Conservation (phyloP, 2,797 vertebrate species). For the Phoeniculus purpureus region DNA sequence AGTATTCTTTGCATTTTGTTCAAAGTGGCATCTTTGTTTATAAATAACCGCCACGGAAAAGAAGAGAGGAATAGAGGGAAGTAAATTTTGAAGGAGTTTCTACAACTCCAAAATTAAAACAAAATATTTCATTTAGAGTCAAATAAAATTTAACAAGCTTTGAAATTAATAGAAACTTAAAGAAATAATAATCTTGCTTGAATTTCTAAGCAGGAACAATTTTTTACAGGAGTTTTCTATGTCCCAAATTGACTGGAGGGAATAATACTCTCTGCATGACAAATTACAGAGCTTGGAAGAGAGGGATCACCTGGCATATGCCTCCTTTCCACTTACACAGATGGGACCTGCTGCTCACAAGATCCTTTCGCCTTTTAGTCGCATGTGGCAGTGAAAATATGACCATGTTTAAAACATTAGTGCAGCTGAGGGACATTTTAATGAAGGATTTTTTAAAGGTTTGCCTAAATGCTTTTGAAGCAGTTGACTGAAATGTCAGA, state of each 20-base stretch:
- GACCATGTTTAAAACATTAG: conserved; percentile 14
- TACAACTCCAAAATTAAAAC: neutral
- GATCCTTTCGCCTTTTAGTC: neutral
- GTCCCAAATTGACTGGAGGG: neutral
- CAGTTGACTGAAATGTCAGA: conserved; percentile 30
- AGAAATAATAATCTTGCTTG: neutral
- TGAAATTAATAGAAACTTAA: neutral
- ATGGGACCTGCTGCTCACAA: neutral
- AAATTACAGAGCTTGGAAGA: neutral
- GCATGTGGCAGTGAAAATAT: neutral
- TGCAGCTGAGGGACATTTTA: conserved; percentile 13
- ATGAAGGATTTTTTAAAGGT: neutral
- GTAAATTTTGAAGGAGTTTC: neutral
- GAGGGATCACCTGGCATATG: neutral
- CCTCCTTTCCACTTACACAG: neutral
- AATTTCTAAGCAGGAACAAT: neutral
- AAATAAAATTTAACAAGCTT: neutral
- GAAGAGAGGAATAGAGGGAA: neutral
- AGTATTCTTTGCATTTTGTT: neutral
- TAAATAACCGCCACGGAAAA: neutral
- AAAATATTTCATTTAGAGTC: neutral
- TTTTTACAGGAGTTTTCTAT: neutral
- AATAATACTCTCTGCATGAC: neutral
- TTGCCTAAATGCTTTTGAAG: conserved; percentile 24
- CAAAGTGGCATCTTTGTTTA: neutral